phyloP scores from a whole-genome alignment of 2,888 invertebrate genomes.

The Ctenicera cuprea region DNA sequence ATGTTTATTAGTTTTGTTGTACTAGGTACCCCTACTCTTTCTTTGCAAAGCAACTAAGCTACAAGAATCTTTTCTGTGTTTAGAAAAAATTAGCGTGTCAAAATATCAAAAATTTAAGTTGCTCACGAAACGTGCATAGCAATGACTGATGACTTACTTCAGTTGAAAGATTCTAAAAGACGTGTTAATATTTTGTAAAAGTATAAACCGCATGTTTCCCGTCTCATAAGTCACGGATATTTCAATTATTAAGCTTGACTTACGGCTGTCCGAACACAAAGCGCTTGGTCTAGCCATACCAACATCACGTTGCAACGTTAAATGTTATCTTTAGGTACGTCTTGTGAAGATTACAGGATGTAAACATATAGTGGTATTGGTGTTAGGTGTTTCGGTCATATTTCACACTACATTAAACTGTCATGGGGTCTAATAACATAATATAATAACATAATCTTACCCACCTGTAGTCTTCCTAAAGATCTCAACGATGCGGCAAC shows the following conservation, averaged over 20 bases:
- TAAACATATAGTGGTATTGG: conserved; percentile 65
- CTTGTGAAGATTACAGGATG: conserved; percentile 52
- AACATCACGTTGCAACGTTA: conserved; percentile 50
- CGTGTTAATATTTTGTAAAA: conserved; percentile 53
- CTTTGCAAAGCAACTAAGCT: no score
- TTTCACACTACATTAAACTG: conserved; percentile 72
- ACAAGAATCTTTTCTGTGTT: background rate
- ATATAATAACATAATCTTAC: conserved; percentile 71
- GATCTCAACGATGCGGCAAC: conserved; percentile 47
- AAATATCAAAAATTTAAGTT: conserved; percentile 26
- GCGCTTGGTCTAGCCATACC: conserved; percentile 49
- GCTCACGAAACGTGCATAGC: background rate
- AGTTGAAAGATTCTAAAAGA: conserved; percentile 44
- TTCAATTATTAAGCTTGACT: conserved; percentile 64
- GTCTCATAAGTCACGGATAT: conserved; percentile 64
- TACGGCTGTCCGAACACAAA: conserved; percentile 56
- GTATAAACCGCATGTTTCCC: conserved; percentile 55
- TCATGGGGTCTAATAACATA: conserved; percentile 70
- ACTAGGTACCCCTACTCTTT: no score
- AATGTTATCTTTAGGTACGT: conserved; percentile 28
- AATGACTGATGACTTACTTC: conserved; percentile 37
- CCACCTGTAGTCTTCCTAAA: conserved; percentile 43
- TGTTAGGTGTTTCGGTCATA: conserved; percentile 67
- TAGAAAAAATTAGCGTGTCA: background rate
- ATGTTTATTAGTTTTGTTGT: no score